phyloP scores from a whole-genome alignment of 1,140 invertebrate genomes.

The Drosophila sproati region DNA sequence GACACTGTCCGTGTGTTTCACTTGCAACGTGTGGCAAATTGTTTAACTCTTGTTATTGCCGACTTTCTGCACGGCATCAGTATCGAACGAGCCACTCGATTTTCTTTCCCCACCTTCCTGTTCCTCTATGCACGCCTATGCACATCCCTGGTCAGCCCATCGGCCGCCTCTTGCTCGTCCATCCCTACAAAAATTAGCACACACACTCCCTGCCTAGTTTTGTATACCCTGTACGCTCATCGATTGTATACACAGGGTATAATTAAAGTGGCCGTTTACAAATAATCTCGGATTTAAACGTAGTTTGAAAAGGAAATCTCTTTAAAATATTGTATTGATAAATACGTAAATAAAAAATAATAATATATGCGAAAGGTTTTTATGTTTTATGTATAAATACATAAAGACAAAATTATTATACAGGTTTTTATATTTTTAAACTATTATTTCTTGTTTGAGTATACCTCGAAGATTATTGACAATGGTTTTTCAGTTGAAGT shows the following conservation, averaged over 20 bases:
- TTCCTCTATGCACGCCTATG: background rate
- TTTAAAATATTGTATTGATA: too few species aligned
- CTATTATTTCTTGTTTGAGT: too few species aligned
- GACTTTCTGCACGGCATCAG: constrained; percentile 55
- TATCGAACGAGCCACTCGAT: background rate
- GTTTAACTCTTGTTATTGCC: constrained; percentile 85
- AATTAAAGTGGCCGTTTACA: too few species aligned
- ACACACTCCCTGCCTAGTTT: background rate
- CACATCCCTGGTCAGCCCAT: constrained; percentile 25
- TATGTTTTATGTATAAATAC: too few species aligned
- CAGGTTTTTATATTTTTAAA: too few species aligned
- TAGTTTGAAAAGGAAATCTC: too few species aligned
- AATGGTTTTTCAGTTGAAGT: too few species aligned
- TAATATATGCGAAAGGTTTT: too few species aligned
- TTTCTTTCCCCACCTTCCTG: background rate
- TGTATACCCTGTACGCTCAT: background rate
- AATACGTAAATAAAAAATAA: too few species aligned
- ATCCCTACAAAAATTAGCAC: background rate
- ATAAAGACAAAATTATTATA: too few species aligned
- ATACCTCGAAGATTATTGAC: too few species aligned
- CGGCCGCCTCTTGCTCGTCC: constrained; percentile 25
- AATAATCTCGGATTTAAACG: too few species aligned
- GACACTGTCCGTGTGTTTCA: constrained; percentile 87
- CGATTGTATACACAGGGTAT: background rate
- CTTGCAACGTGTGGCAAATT: constrained; percentile 87